Percentiles rank a stretch among this genome's conserved stretches.
phyloP scores from a whole-genome alignment of 2,797 vertebrate species.

The Falco columbarius region DNA sequence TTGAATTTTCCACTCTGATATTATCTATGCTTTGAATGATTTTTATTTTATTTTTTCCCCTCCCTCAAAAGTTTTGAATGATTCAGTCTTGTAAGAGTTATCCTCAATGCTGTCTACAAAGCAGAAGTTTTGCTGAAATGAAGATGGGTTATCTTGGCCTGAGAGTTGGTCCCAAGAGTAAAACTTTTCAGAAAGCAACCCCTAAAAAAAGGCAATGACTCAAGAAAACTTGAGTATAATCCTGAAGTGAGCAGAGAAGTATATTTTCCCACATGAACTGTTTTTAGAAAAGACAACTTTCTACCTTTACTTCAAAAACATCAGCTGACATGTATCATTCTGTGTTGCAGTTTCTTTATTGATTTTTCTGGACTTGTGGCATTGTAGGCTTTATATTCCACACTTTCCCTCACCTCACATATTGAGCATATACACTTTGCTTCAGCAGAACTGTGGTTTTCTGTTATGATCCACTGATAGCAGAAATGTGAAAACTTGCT shows the following conservation, averaged over 20 bases:
- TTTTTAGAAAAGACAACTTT: constrained; percentile 3
- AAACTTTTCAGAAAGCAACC: not conserved
- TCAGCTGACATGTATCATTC: not conserved
- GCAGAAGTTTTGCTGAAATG: not conserved
- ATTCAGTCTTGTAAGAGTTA: not conserved
- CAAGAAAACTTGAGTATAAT: not conserved
- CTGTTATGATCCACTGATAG: not conserved
- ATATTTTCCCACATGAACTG: not conserved
- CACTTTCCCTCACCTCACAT: not conserved
- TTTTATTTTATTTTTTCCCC: not conserved
- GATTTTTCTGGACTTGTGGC: constrained; percentile 8
- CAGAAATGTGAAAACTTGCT: not conserved
- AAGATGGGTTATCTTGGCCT: not conserved
- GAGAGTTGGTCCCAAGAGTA: not conserved
- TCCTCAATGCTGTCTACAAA: not conserved
- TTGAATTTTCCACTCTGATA: not conserved
- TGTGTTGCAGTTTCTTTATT: not conserved
- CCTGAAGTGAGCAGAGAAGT: not conserved
- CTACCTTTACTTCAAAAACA: not conserved
- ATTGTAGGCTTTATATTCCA: constrained; percentile 8
- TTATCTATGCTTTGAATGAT: not conserved
- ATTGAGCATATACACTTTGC: not conserved
- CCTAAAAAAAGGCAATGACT: not conserved
- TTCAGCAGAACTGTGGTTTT: not conserved
- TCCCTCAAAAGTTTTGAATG: not conserved